A percentile compares a stretch with the other conserved stretches of the same genome.
phyloP scores from a whole-genome alignment of 2,888 invertebrate genomes.

The Acrobasis consociella region DNA sequence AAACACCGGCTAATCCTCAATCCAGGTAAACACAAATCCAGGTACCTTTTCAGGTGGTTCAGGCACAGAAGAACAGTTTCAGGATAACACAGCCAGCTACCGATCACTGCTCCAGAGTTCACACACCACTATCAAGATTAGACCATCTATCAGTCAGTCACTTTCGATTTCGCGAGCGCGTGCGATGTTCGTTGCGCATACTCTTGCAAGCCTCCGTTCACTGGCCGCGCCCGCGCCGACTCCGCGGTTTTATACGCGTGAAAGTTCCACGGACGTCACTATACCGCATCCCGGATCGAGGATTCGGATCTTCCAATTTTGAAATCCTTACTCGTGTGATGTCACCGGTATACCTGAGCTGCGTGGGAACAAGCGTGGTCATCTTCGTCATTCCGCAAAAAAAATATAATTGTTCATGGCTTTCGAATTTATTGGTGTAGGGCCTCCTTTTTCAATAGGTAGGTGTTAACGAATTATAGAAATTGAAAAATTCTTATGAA shows the following conservation, averaged over 20 bases:
- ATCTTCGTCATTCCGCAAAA: neutral
- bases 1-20: constrained; percentile 28
- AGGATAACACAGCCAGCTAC: constrained; percentile 76
- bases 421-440: constrained; percentile 8
- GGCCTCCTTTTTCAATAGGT: neutral
- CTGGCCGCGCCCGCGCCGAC: constrained; percentile 72
- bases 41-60: constrained; percentile 73
- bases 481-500: neutral
- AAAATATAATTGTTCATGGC: constrained; percentile 1
- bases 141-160: constrained; percentile 46
- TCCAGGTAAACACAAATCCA: constrained; percentile 51
- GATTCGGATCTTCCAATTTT: constrained; percentile 56
- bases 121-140: constrained; percentile 65
- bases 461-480: neutral
- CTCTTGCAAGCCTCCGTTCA: constrained; percentile 57
- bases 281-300: constrained; percentile 71
- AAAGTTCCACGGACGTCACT: constrained; percentile 68
- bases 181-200: constrained; percentile 42
- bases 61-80: constrained; percentile 67
- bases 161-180: constrained; percentile 72
- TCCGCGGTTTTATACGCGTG: constrained; percentile 76
- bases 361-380: constrained; percentile 31
- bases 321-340: constrained; percentile 67
- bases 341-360: constrained; percentile 38
- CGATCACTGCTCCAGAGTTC: constrained; percentile 77